Percentiles rank a stretch among this genome's conserved stretches.
Conservation (phyloP, 2,888 invertebrate species). For the Ophion ventricosus region DNA sequence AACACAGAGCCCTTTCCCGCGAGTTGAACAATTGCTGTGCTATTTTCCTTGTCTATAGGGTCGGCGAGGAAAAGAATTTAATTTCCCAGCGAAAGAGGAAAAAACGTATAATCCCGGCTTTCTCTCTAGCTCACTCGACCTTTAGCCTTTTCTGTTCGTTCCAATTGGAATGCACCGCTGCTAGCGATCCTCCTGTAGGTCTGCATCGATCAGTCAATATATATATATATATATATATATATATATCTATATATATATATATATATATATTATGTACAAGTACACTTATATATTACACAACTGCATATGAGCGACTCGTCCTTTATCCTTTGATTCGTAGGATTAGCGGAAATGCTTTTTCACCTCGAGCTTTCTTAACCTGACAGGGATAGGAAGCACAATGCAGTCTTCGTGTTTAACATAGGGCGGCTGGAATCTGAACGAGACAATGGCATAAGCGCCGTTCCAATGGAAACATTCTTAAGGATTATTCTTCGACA, state of each 20-base stretch:
- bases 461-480: too few relatives aligned
- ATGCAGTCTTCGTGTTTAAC: neutral
- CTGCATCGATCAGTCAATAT: neutral
- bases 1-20: neutral
- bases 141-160: slow-evolving; percentile 25
- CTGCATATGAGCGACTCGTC: slow-evolving; percentile 27
- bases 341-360: slow-evolving; percentile 15
- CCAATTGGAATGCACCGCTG: slow-evolving; percentile 31
- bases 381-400: neutral
- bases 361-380: slow-evolving; percentile 30
- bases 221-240: neutral
- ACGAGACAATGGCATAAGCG: too few relatives aligned
- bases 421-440: too few relatives aligned
- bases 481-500: too few relatives aligned
- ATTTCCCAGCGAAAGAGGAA: slow-evolving; percentile 39
- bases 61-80: slow-evolving; percentile 26
- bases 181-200: neutral
- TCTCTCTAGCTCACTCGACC: slow-evolving; percentile 14
- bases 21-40: slow-evolving; percentile 25
- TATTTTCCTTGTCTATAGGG: neutral
- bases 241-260: neutral
- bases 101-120: slow-evolving; percentile 15
- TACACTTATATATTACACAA: slow-evolving; percentile 2
- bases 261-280: neutral
- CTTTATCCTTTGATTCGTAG: slow-evolving; percentile 47